These are phyloP conservation scores for Microhierax caerulescens DNA, from an alignment of 2,797 vertebrate species.

Conservation along the genomic window DNA sequence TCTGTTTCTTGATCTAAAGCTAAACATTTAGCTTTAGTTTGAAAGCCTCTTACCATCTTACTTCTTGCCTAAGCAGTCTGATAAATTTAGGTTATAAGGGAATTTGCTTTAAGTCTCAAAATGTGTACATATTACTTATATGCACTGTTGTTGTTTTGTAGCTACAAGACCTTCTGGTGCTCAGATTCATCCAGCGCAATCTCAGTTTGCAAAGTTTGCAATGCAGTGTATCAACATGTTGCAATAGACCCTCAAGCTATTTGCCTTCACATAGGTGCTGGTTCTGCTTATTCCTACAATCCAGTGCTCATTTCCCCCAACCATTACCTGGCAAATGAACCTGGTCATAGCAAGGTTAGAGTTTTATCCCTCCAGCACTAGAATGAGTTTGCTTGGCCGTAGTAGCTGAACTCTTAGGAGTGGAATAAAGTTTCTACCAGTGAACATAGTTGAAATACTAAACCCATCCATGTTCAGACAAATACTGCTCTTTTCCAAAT, in stretches of 20 bases:
- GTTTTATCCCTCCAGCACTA: neutral
- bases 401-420: neutral
- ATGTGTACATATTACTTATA: accelerated
- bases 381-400: neutral
- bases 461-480: accelerated
- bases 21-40: neutral
- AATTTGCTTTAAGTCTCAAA: neutral
- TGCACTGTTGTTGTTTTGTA: neutral
- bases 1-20: neutral
- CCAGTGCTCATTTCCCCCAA: neutral
- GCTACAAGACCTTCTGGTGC: neutral
- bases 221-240: neutral
- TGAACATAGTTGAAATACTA: neutral
- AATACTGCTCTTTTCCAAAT: neutral
- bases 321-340: neutral
- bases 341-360: neutral
- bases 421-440: neutral
- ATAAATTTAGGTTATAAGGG: neutral
- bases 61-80: neutral
- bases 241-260: neutral
- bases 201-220: neutral
- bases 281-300: neutral
- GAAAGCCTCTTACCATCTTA: neutral
- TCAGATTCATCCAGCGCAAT: neutral
- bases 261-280: neutral